Evolutionary conservation across 2,113 vertebrate species (phyloP), one percentile per base, ranked within the genome.

Genomic region (Cyprinodon brontotheroides): DNA sequence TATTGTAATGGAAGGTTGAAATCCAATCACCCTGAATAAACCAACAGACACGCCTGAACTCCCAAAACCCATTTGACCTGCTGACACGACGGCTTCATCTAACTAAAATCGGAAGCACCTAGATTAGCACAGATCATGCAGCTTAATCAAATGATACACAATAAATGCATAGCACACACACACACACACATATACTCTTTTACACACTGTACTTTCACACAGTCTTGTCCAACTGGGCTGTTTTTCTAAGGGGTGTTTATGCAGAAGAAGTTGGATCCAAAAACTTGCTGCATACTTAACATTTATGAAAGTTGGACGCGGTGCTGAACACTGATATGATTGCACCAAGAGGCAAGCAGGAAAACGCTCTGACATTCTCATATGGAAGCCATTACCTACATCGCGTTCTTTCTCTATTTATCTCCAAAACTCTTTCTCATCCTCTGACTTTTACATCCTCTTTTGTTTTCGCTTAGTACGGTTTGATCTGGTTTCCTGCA

Each of bases 211-310:
- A 40, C 67, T 43, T 60, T 69, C 77, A 61, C 71, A 78, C 60
- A 75, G 79, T 78, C 80, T 61, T 36, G 39, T 87, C 82, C 82
- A 79, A 69, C 71, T 72, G 68, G 72, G 71, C 64, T 91, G 86
- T 92, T 91, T 91, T 90, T 89, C 81, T 86, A 87, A 88, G 84
- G 87, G 63, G 83, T 92, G 91, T 92, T 91, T 92, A 89, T 91
- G 87, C 87, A 80, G 84, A 91, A 85, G 86, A 91, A 88, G 89
- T 88, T 91, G 89, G 85, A 90, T 80, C 80, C 74, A 77, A 67
- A 81, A 83, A 83, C 78, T 83, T 12, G 4, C 82, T 86, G 87
- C 89, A 91, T 91, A 89, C 76, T 87, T 91, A 83, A 89, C 86
- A 89, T 92, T 90, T 91, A 89, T 90, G 88, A 88, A 89, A 75